Evolutionary conservation across 2,888 invertebrate genomes (phyloP), one percentile per base, ranked within the genome.

Genomic region (Oligia strigilis): DNA sequence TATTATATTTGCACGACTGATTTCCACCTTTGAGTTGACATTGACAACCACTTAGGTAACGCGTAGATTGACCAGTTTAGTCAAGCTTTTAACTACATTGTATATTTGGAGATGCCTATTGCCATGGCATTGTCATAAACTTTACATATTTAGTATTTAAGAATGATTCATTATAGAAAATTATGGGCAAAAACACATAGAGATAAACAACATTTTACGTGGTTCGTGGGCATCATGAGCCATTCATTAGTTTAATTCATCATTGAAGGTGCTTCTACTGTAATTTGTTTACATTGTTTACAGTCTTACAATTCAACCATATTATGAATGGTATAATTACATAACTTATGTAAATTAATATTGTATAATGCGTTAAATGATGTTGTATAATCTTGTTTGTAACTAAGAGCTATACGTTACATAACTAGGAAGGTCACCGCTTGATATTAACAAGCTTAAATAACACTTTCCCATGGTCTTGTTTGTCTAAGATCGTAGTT

Each of bases 331-430:
- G 36, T 23, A 62, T 58, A 64, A 60, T 73, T 23, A 73, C 69
- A 73, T 85, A 72, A 72, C 46, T 23, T 73, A 85, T 85, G 69
- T 52, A 73, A 82, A 82, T 85, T 70, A 81, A 70, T 66, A 73
- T 81, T 81, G 85, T 85, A 64, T 85, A 65, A 82, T 58, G 55
- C 62, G 58, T 58, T 81, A 17, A 62, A 80, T 80, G 17, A 60
- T 70, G 52, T 85, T 81, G 81, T 52, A 49, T 82, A 81, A 70
- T 81, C 70, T 73, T 65, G 58, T 82, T 81, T 65, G 49, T 55
- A 60, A 17, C 66, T 80, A 64, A 58, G 17, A 43, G 55, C 3
- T 49, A 19, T 64, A 43, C 36, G 23, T 81, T 85, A 29, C 43
- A 52, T 85, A 81, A 82, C 55, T 17, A 52, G 23, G 69, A 81